Base-by-base conservation (phyloP, 1,140 invertebrate genomes). In the Drosophila parvula region DNA sequence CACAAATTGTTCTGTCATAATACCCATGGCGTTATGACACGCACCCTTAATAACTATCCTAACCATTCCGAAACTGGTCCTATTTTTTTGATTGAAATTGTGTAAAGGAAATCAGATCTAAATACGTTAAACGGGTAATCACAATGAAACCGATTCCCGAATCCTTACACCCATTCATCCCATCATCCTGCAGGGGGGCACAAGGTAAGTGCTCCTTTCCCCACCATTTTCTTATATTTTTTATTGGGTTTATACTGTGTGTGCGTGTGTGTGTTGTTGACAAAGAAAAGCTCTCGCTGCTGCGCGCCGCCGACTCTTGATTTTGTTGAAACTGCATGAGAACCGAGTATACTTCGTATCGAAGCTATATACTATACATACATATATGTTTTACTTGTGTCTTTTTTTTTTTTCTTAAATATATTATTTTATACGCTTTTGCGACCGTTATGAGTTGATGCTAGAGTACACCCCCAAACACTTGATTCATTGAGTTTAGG, bases 261-360 rank as follows among this genome's bases (percentile, higher is more conserved):
- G 83, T 86, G 84, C 90, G 83, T 82, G 80, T 86, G 84, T 86
- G 81, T 88, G 84, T 84, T 88, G 84, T 88, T 88, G 84, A 84
- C 84, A 78, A 80, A 82, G 50, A 69, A 45, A 75, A 78, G 85
- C 85, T 83, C 63, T 71, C 43, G 70, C 73, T 68, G 65, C 58
- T 59, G 70, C 73, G 75, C 68, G 81, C 69, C 79, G 74, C 83
- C 64, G 76, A 61, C 34, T 64, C 74, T 69, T 76, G 22, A 51
- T 45, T 60, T 77, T 65, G 28, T 51, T 62, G 74, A 69, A 74
- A 74, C 60, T 88, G 83, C 83, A 88, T 88, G 83, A 88, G 80
- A 88, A 80, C 70, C 68, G 53, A 60, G 12, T 36, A 22, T 76
- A 45, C 18, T 76, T 80, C 48, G 56, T 55, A 59, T 61, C 40